Evolutionary conservation across 2,888 invertebrate genomes (phyloP).

Genomic region (Pycnomerus fuliginosus): DNA sequence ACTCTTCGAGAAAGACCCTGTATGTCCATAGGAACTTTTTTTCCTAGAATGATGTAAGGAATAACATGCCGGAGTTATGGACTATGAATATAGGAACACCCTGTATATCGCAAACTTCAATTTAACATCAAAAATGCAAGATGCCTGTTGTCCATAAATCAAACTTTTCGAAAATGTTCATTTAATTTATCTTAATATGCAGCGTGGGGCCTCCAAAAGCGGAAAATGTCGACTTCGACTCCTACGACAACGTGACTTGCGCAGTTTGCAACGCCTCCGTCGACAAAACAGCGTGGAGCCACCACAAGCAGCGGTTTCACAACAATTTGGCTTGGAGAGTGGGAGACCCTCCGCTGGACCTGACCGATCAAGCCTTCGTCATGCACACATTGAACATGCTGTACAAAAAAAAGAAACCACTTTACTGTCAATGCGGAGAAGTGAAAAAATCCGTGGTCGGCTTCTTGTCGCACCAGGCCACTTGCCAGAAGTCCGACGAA

Average conservation of each 20-base stretch:
- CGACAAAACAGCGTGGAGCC: slow-evolving; percentile 50
- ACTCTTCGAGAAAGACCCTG: too few relatives aligned
- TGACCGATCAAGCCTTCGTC: slow-evolving; percentile 54
- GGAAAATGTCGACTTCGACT: not conserved
- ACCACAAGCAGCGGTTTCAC: slow-evolving; percentile 57
- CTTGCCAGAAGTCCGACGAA: slow-evolving; percentile 61
- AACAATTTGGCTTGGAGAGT: slow-evolving; percentile 61
- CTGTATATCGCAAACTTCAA: too few relatives aligned
- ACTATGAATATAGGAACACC: too few relatives aligned
- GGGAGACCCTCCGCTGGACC: slow-evolving; percentile 56
- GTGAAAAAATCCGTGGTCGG: slow-evolving; percentile 58
- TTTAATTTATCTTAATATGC: too few relatives aligned
- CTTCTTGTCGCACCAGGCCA: slow-evolving; percentile 61
- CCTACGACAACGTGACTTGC: slow-evolving; percentile 45
- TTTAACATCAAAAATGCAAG: too few relatives aligned
- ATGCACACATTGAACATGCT: slow-evolving; percentile 54
- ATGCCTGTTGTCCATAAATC: too few relatives aligned
- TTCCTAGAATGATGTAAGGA: too few relatives aligned
- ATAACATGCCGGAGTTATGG: too few relatives aligned
- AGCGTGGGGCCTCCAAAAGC: too few relatives aligned
- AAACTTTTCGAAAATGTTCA: too few relatives aligned
- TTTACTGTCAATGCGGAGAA: slow-evolving; percentile 59
- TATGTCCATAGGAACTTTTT: too few relatives aligned
- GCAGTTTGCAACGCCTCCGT: slow-evolving; percentile 54
- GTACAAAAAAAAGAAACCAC: slow-evolving; percentile 49